A percentile compares a stretch with the other conserved stretches of the same genome.
These are phyloP conservation scores for Lepidothrix coronata DNA, from an alignment of 2,113 vertebrate genomes.

Conservation along the genomic window DNA sequence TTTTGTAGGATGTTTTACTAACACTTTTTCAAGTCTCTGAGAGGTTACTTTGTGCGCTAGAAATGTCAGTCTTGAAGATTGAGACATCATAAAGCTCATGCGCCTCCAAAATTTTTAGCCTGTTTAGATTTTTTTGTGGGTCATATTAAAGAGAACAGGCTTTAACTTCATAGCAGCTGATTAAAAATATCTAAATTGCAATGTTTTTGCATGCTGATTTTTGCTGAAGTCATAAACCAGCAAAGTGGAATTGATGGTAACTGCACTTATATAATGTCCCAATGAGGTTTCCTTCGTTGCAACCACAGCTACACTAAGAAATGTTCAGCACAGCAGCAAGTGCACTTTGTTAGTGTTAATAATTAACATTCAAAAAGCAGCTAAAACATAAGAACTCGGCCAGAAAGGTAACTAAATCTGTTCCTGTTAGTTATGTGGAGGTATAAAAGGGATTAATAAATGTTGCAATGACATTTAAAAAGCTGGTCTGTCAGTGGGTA, in stretches of 20 bases:
- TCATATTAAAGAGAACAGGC: neutral
- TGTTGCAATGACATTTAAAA: neutral
- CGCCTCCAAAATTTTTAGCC: neutral
- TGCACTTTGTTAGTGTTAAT: neutral
- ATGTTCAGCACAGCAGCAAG: neutral
- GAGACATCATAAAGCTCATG: neutral
- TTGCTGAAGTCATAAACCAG: neutral
- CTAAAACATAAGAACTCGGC: neutral
- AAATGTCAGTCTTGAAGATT: neutral
- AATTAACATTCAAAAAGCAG: neutral
- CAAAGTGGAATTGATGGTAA: neutral
- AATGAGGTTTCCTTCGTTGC: neutral
- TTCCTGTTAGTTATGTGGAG: neutral
- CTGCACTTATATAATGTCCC: neutral
- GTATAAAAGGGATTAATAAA: neutral
- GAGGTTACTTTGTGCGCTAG: neutral
- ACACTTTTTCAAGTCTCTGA: neutral
- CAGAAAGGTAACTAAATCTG: neutral
- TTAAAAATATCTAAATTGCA: neutral
- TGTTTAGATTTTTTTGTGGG: neutral
- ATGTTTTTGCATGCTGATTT: neutral
- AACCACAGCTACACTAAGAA: neutral
- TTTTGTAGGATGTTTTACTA: constrained; percentile 9
- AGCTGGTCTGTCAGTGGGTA: neutral
- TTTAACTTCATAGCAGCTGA: neutral